Conservation (phyloP, 1,140 invertebrate genomes). For the Harpegnathos saltator region DNA sequence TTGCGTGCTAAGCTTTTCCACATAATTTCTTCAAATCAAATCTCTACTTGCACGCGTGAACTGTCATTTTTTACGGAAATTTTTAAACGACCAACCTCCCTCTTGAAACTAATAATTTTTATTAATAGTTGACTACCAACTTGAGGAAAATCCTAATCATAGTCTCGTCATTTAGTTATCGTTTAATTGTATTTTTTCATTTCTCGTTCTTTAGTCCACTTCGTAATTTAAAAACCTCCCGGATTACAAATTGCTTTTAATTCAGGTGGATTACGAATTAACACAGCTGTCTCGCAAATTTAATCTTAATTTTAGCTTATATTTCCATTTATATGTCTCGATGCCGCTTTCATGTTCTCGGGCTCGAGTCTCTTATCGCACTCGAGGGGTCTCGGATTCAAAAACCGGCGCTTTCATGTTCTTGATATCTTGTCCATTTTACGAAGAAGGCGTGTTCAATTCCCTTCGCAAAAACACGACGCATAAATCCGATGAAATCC, state of each 20-base stretch:
- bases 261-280: too few species aligned
- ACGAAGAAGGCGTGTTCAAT: slow-evolving; percentile 44
- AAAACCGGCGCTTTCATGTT: background rate
- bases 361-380: background rate
- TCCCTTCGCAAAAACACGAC: slow-evolving; percentile 41
- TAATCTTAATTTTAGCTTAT: background rate
- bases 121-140: too few species aligned
- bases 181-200: too few species aligned
- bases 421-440: slow-evolving; percentile 32
- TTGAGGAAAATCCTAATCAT: too few species aligned
- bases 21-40: background rate
- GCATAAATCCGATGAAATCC: slow-evolving; percentile 35
- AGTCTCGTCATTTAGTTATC: too few species aligned
- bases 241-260: too few species aligned
- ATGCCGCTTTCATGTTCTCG: background rate
- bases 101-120: too few species aligned
- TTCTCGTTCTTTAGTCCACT: too few species aligned
- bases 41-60: too few species aligned
- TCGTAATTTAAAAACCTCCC: too few species aligned
- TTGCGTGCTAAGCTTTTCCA: background rate
- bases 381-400: background rate
- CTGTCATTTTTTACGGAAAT: too few species aligned
- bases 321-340: background rate
- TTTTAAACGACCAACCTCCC: too few species aligned
- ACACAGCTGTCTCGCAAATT: background rate